phyloP scores from a whole-genome alignment of 92 coral and sea anemone species.

The Scolanthus callimorphus region DNA sequence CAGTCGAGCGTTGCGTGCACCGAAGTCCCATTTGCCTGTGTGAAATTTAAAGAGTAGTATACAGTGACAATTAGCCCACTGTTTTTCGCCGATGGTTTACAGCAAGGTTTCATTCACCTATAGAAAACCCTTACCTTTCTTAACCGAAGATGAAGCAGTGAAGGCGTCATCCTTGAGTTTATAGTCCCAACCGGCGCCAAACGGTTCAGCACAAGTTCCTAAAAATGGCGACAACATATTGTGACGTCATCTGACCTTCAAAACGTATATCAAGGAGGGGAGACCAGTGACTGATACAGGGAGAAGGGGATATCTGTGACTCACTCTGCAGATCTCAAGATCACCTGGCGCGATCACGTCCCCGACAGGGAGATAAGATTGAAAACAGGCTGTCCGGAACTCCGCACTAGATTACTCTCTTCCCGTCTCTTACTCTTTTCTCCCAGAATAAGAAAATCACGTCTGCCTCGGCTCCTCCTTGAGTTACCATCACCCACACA shows the following conservation, averaged over 20 bases:
- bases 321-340: background rate
- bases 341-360: background rate
- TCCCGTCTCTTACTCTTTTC: background rate
- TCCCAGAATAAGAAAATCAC: no score
- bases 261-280: no score
- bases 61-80: no score
- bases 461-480: no score
- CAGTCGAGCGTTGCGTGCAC: constrained; percentile 86
- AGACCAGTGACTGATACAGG: no score
- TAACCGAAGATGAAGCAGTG: constrained; percentile 66
- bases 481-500: no score
- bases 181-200: constrained; percentile 84
- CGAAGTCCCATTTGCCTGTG: constrained; percentile 70
- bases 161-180: constrained; percentile 83
- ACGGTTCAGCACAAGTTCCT: constrained; percentile 73
- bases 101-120: background rate
- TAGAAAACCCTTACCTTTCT: constrained; percentile 21
- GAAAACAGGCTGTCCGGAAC: no score
- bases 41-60: no score
- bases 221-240: constrained; percentile 1
- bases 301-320: no score
- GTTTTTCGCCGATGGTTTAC: background rate
- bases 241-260: no score
- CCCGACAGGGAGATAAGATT: no score
- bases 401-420: no score